Conservation (phyloP, 2,888 invertebrate genomes). For the Sarcophaga caerulescens region DNA sequence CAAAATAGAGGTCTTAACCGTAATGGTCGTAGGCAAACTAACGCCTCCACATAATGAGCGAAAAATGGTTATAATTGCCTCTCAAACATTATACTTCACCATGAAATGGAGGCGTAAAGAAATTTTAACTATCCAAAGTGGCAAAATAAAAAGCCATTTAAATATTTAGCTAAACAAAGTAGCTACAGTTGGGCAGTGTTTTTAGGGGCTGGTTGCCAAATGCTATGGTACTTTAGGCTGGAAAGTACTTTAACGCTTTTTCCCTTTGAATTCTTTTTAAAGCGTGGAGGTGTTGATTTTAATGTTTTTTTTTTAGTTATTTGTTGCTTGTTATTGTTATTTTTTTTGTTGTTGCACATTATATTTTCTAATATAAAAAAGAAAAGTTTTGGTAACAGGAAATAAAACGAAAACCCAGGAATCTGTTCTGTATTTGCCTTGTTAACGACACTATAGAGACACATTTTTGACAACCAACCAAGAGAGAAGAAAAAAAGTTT, state of each 20-base stretch:
- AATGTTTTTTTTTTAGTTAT: constrained; percentile 63
- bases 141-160: constrained; percentile 8
- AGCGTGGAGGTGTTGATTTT: constrained; percentile 64
- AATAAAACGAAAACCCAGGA: constrained; percentile 32
- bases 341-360: constrained; percentile 19
- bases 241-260: constrained; percentile 7
- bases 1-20: too few relatives aligned
- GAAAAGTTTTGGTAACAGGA: constrained; percentile 4
- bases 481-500: constrained; percentile 40
- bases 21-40: constrained; percentile 71
- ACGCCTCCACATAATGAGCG: constrained; percentile 75
- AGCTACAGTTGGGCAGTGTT: not conserved
- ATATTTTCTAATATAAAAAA: constrained; percentile 11
- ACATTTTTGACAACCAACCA: constrained; percentile 72
- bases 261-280: constrained; percentile 46
- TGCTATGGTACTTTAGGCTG: not conserved
- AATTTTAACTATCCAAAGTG: constrained; percentile 42
- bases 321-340: constrained; percentile 66
- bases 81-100: constrained; percentile 48
- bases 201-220: not conserved
- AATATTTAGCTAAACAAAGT: not conserved
- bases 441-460: constrained; percentile 78
- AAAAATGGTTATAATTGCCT: constrained; percentile 74
- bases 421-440: constrained; percentile 59
- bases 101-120: constrained; percentile 9